Base-by-base conservation (phyloP, 2,797 vertebrate species). In the Coranthus polyacanthus region DNA sequence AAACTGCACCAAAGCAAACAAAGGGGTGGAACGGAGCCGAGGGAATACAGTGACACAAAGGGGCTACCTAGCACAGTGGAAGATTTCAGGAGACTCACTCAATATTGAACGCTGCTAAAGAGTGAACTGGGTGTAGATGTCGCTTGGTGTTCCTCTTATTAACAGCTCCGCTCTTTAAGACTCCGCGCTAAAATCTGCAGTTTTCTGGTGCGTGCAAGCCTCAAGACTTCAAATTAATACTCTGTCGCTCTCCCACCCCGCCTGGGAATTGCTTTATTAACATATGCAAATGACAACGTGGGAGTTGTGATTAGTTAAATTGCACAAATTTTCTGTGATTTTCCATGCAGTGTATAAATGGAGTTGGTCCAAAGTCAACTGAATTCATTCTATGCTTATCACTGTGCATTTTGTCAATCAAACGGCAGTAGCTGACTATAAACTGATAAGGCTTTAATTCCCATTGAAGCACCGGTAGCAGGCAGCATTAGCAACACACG, bases 1-100 rank as follows among this genome's bases (percentile, higher is more conserved):
- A 90, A 92, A 95, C 94, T 77, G 87, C 89, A 88, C 90, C 89
- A 92, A 92, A 93, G 93, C 93, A 93, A 95, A 94, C 93, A 94
- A 93, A 93, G 88, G 87, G 89, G 86, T 84, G 87, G 92, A 92
- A 91, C 82, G 41, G 88, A 92, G 90, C 80, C 79, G 86, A 86
- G 88, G 81, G 87, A 92, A 81, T 86, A 82, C 72, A 69, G 87
- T 87, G 89, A 92, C 91, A 92, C 91, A 91, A 93, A 94, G 90
- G 80, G 81, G 87, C 84, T 88, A 86, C 76, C 82, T 82, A 73
- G 86, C 81, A 72, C 82, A 77, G 84, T 83, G 78, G 91, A 87
- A 84, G 86, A 90, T 81, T 89, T 87, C 78, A 81, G 83, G 77
- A 81, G 87, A 53, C 67, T 73, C 67, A 42, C 55, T 86, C 87